phyloP scores from a whole-genome alignment of 2,113 vertebrate genomes.

The Eulemur rufifrons region DNA sequence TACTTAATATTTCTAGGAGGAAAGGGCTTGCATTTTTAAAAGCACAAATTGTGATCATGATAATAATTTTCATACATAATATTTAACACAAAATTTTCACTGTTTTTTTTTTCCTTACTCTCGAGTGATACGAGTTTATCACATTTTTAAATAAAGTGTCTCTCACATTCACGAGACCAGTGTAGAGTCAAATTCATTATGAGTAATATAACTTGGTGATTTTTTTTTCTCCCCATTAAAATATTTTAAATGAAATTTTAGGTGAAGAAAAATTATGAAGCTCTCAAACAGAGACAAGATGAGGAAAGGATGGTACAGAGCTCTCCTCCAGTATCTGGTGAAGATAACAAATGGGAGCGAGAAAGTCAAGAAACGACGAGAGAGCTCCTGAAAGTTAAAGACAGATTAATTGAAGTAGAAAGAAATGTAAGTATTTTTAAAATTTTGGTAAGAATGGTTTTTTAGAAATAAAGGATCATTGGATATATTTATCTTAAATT shows the following conservation, averaged over 20 bases:
- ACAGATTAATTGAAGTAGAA: constrained; percentile 97
- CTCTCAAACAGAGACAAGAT: constrained; percentile 97
- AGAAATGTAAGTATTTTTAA: constrained; percentile 92
- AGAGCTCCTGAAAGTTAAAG: constrained; percentile 97
- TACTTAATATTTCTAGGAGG: constrained; percentile 27
- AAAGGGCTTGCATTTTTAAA: constrained; percentile 3
- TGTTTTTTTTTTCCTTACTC: too few species aligned
- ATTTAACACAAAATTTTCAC: background rate
- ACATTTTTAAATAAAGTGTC: constrained; percentile 6
- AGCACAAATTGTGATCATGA: constrained; percentile 44
- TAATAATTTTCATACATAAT: background rate
- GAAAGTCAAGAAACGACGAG: constrained; percentile 97
- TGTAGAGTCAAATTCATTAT: background rate
- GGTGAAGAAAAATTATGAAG: constrained; percentile 99
- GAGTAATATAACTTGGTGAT: background rate
- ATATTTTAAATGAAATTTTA: constrained; percentile 80
- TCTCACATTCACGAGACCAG: background rate
- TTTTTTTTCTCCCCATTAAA: constrained; percentile 41
- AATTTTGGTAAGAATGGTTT: background rate
- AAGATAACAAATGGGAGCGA: constrained; percentile 94
- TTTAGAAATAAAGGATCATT: constrained; percentile 14
- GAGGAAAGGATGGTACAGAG: constrained; percentile 95
- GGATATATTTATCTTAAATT: background rate
- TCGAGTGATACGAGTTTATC: background rate
- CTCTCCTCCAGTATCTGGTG: constrained; percentile 88